Conservation (phyloP, 2,113 vertebrate species). For the Percina caprodes region DNA sequence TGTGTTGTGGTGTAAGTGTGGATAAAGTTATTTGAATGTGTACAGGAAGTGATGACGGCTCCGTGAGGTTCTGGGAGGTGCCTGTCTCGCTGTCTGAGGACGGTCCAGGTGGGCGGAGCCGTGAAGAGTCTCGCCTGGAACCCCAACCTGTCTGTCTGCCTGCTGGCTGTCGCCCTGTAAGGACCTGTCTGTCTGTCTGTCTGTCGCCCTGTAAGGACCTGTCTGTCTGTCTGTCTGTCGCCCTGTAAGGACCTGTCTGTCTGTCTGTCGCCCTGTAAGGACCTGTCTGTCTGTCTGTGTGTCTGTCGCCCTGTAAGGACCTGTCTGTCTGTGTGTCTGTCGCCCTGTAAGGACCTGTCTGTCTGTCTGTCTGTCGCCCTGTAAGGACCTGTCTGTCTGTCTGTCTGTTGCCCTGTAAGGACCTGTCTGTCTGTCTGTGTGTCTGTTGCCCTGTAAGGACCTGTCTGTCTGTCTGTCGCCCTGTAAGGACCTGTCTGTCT, state of each 20-base stretch:
- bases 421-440: no score
- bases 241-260: neutral
- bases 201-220: neutral
- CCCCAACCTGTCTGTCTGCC: slow-evolving; percentile 85
- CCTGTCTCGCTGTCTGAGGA: slow-evolving; percentile 89
- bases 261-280: no score
- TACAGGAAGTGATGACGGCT: slow-evolving; percentile 90
- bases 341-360: no score
- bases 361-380: no score
- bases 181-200: neutral
- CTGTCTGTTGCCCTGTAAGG: no score
- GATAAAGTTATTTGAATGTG: no score
- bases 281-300: neutral
- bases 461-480: no score
- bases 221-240: neutral
- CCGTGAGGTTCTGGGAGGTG: slow-evolving; percentile 93
- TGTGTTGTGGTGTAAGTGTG: no score
- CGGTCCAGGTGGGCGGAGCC: slow-evolving; percentile 80
- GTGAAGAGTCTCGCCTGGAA: slow-evolving; percentile 92
- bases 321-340: no score
- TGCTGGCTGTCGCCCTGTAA: slow-evolving; percentile 85
- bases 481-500: no score
- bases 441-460: no score
- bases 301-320: no score
- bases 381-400: neutral